Conservation (phyloP, 2,113 vertebrate species). For the Dipodomys stephensi region DNA sequence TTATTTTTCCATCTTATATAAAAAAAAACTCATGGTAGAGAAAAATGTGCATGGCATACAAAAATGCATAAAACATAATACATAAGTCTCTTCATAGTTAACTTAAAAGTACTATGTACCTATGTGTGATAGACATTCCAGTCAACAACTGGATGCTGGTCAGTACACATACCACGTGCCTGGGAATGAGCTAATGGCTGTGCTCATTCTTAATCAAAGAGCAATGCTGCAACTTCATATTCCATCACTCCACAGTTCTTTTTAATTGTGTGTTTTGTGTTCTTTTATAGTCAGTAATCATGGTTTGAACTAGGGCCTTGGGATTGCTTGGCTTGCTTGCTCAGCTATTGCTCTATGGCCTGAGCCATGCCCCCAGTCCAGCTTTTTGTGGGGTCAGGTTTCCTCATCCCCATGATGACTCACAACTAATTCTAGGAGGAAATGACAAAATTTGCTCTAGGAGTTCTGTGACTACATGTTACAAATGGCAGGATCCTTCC, state of each 20-base stretch:
- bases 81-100: conserved; percentile 1
- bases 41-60: conserved; percentile 10
- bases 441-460: too few relatives aligned
- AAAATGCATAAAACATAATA: conserved; percentile 3
- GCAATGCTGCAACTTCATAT: not conserved
- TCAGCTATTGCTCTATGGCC: not conserved
- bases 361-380: too few relatives aligned
- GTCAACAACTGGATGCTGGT: not conserved
- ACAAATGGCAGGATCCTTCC: not conserved
- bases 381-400: not conserved
- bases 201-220: not conserved
- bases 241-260: not conserved
- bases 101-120: not conserved
- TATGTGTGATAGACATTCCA: not conserved
- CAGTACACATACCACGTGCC: not conserved
- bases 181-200: not conserved
- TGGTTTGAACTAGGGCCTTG: not conserved
- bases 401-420: not conserved
- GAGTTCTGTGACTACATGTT: not conserved
- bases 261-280: too few relatives aligned
- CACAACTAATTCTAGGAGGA: not conserved
- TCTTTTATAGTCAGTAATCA: too few relatives aligned
- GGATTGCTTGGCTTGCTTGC: not conserved
- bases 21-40: not conserved
- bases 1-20: conserved; percentile 68